Evolutionary conservation across 2,888 invertebrate species (phyloP), one percentile per base, ranked within the genome.

Genomic region (Cistogaster globosa): DNA sequence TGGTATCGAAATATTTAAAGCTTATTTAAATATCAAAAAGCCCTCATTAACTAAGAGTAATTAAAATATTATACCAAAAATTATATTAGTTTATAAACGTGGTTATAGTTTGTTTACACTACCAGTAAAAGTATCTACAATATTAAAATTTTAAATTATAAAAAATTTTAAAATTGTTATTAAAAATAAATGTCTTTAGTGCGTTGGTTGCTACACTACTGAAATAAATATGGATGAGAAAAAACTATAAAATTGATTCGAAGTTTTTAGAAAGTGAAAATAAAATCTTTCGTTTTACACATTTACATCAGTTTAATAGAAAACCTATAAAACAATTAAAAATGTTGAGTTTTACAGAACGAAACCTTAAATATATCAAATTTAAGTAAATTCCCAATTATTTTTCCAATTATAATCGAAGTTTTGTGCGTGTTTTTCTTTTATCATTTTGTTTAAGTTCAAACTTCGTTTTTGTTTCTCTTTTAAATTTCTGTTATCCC

Each of bases 221-320:
- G 14, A 48, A 48, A 48, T 48, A 48, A 32, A 32, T 32, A 32
- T 32, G 6, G 32, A 32, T 32, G 32, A 7, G 32, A 5, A 32
- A 32, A 0, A 32, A 32, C 6, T 12, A 12, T 42, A 4, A 12
- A 42, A 42, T 42, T 42, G 12, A 12, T 42, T 12, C 12, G 42
- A 6, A 12, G 42, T 32, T 32, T 32, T 32, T 32, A 7, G 6
- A 32, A 32, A 32, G 5, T 2, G 1, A 63, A 67, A 53, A 18
- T 53, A 11, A 2, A 12, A 51, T 65, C 32, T 6, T 14, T 68
- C 14, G 20, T 22, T 18, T 68, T 55, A 9, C n/a, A 68, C 20
- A 38, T 55, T 1, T 18, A 32, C 12, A 38, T 26, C 6, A 42
- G 18, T 67, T 76, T 76, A 48, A 36, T 48, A 67, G 32, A 22